Percentiles rank a stretch among this genome's conserved stretches.
phyloP scores from a whole-genome alignment of 1,140 invertebrate species.

The Phenacoccus solenopsis region DNA sequence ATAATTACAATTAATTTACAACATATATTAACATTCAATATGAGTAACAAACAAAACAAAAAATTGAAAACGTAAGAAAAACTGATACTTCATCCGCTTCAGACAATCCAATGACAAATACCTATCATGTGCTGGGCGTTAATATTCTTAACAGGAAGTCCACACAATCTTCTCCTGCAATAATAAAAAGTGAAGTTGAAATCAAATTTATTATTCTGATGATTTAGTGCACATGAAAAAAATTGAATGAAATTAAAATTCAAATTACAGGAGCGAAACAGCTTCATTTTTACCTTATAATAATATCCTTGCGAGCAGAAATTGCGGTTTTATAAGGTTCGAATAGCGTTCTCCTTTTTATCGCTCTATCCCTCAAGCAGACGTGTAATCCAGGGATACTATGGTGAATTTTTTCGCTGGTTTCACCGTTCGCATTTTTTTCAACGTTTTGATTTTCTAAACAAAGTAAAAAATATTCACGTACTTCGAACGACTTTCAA shows the following conservation, averaged over 20 bases:
- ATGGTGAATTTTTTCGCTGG: background rate
- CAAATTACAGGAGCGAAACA: no score
- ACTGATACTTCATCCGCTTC: background rate
- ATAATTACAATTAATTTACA: background rate
- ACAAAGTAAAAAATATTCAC: background rate
- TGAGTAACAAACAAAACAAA: slow-evolving; percentile 4
- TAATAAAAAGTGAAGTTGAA: background rate
- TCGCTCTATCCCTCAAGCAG: background rate
- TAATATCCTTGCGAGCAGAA: slow-evolving; percentile 7
- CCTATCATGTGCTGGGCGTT: background rate
- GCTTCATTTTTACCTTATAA: background rate
- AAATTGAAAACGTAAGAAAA: background rate
- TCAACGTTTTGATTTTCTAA: background rate
- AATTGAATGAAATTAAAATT: no score
- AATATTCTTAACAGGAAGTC: background rate
- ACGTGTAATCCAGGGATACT: background rate
- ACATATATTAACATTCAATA: background rate
- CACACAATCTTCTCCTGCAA: slow-evolving; percentile 4
- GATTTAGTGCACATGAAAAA: background rate
- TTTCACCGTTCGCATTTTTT: no score
- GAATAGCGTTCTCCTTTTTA: slow-evolving; percentile 5
- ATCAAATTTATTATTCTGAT: background rate
- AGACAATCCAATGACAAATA: slow-evolving; percentile 6
- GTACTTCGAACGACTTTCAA: background rate
- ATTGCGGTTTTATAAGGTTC: slow-evolving; percentile 8